These are phyloP conservation scores for Cyprinodon diabolis DNA, from an alignment of 2,797 vertebrate genomes.

Conservation along the genomic window DNA sequence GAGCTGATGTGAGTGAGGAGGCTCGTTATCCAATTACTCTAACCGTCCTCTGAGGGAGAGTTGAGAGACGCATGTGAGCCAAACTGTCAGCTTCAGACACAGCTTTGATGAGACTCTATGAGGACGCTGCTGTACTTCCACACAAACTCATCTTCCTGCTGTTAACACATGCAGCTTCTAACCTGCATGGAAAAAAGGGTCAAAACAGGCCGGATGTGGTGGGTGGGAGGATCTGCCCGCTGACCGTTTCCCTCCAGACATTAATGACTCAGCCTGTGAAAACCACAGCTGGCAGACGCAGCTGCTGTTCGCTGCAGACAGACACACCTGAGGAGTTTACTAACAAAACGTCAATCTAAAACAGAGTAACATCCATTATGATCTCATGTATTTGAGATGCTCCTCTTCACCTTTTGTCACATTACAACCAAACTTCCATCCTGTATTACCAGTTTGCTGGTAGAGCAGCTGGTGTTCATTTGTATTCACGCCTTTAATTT, in stretches of 20 bases:
- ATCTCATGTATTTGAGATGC: too few relatives aligned
- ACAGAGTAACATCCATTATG: not conserved
- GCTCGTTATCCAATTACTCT: constrained; percentile 70
- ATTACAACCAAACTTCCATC: not conserved
- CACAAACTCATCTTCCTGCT: constrained; percentile 22
- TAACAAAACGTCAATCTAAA: not conserved
- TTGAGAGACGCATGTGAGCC: constrained; percentile 70
- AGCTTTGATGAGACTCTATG: constrained; percentile 14
- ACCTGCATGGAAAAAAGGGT: constrained; percentile 5
- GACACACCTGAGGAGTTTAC: not conserved
- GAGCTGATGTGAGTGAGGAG: constrained; percentile 67
- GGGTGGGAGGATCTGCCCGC: constrained; percentile 32
- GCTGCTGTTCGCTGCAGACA: not conserved
- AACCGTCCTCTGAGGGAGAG: constrained; percentile 60
- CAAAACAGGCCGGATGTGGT: constrained; percentile 32
- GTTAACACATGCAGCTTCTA: constrained; percentile 7
- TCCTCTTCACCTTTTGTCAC: not conserved
- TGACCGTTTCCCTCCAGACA: constrained; percentile 27
- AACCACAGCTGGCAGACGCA: constrained; percentile 14
- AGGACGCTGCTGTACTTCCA: constrained; percentile 31
- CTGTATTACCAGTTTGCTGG: too few relatives aligned
- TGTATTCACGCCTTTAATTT: too few relatives aligned
- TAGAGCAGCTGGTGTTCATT: too few relatives aligned
- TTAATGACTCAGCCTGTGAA: constrained; percentile 17
- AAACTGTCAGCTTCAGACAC: constrained; percentile 62